A percentile compares a stretch with the other conserved stretches of the same genome.
Evolutionary conservation across 1,140 invertebrate species (phyloP).

Genomic region (Lethrus apterus): DNA sequence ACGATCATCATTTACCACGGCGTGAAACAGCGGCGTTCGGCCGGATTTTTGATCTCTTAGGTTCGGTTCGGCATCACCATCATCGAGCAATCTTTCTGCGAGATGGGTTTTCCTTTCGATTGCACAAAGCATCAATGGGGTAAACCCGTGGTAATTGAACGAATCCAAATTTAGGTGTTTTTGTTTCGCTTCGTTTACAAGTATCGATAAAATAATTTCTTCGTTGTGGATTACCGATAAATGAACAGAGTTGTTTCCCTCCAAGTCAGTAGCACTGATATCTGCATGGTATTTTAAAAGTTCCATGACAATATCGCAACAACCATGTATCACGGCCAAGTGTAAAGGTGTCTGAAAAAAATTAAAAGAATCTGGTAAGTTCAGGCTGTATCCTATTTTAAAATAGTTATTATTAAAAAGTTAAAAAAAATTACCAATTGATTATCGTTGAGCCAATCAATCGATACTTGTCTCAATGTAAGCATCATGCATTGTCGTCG

Average conservation of each 20-base stretch:
- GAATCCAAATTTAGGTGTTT: slow-evolving; percentile 13
- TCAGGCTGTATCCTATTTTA: slow-evolving; percentile 1
- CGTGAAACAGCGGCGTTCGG: slow-evolving; percentile 32
- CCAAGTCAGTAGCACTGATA: slow-evolving; percentile 20
- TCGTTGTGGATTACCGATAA: slow-evolving; percentile 22
- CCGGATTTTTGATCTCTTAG: slow-evolving; percentile 32
- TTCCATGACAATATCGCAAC: slow-evolving; percentile 18
- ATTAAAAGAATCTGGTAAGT: neutral
- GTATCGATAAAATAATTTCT: slow-evolving; percentile 15
- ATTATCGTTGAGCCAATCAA: slow-evolving; percentile 23
- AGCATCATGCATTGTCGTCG: slow-evolving; percentile 21
- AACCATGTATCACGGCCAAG: slow-evolving; percentile 26
- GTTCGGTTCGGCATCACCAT: slow-evolving; percentile 25
- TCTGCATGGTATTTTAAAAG: slow-evolving; percentile 27
- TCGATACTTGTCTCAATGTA: slow-evolving; percentile 13
- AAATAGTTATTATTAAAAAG: neutral
- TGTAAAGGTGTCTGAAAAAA: slow-evolving; percentile 32
- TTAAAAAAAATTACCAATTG: slow-evolving; percentile 23
- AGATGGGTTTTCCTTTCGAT: slow-evolving; percentile 21
- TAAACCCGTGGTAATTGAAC: slow-evolving; percentile 27
- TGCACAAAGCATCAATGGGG: slow-evolving; percentile 31
- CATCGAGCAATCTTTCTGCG: slow-evolving; percentile 22
- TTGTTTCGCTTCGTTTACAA: neutral
- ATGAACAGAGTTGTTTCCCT: slow-evolving; percentile 34
- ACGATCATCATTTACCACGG: slow-evolving; percentile 30